Evolutionary conservation across 2,797 vertebrate genomes (phyloP).

Genomic region (Mormyrus hasselquistii): DNA sequence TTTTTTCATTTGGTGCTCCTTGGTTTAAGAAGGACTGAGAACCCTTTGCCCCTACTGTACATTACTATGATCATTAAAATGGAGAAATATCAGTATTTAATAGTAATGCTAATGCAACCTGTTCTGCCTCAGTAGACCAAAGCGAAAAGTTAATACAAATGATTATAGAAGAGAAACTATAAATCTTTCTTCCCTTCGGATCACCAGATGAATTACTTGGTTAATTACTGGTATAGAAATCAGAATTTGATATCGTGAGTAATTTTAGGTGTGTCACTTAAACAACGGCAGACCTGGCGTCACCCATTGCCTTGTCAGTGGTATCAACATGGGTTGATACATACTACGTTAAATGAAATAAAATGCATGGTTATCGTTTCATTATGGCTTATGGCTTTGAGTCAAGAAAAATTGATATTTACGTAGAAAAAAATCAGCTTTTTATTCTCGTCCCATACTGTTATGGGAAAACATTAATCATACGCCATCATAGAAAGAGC

Average conservation of each 20-base stretch:
- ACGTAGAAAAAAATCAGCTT: constrained; percentile 10
- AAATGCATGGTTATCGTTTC: background rate
- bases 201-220: background rate
- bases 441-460: constrained; percentile 37
- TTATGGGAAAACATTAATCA: constrained; percentile 31
- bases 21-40: background rate
- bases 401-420: constrained; percentile 24
- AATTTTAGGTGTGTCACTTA: background rate
- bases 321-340: background rate
- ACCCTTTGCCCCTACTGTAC: background rate
- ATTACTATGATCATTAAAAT: background rate
- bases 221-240: background rate
- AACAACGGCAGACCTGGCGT: background rate
- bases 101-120: background rate
- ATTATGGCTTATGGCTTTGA: background rate
- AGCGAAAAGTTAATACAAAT: background rate
- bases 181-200: background rate
- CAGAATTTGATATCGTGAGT: background rate
- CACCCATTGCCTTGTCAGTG: background rate
- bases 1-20: background rate
- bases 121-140: background rate
- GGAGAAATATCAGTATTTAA: background rate
- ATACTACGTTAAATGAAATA: background rate
- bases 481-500: constrained; percentile 45
- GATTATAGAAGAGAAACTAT: background rate